Evolutionary conservation across 1,140 invertebrate species (phyloP), one percentile per base, ranked within the genome.

Genomic region (Papilio polytes): DNA sequence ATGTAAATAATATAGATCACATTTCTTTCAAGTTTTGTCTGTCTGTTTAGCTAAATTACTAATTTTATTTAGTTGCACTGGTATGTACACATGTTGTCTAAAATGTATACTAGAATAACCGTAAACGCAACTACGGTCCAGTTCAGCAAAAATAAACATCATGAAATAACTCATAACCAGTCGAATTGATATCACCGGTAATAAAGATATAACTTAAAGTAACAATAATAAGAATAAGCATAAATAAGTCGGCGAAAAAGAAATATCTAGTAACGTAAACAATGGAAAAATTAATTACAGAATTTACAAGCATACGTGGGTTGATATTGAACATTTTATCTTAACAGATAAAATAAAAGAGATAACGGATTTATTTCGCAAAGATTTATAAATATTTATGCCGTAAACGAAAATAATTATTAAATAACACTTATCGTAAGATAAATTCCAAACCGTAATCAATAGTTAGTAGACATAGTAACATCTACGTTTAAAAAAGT

Each of bases 341-440:
- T 63, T 22, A 63, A 63, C 20, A 22, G 59, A 63, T 63, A 63
- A 63, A 63, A 63, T 63, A 63, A 63, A 63, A 13, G 22, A 63
- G 59, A 63, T 63, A 63, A 63, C 59, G 22, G 26, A 63, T 13
- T 26, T 63, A 63, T 63, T 63, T 63, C 13, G 26, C 22, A 63
- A 63, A 63, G 9, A 63, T 63, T 26, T 22, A 63, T 63, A 63
- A 63, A 63, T 63, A 26, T 63, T 63, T 63, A 63, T 63, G 10
- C 20, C 59, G 22, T 31, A 26, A n/a, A 56, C 7, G 53, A n/a
- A 56, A n/a, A 56, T 7, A 20, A 56, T 56, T 56, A 56, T 56
- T 56, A 56, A 81, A 73, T 48, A 81, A 76, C 53, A 53, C 20
- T 6, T 8, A n/a, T 56, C 18, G 18, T 56, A 56, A 56, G 53